Evolutionary conservation across 2,113 vertebrate genomes (phyloP).

Genomic region (Tinamus guttatus): DNA sequence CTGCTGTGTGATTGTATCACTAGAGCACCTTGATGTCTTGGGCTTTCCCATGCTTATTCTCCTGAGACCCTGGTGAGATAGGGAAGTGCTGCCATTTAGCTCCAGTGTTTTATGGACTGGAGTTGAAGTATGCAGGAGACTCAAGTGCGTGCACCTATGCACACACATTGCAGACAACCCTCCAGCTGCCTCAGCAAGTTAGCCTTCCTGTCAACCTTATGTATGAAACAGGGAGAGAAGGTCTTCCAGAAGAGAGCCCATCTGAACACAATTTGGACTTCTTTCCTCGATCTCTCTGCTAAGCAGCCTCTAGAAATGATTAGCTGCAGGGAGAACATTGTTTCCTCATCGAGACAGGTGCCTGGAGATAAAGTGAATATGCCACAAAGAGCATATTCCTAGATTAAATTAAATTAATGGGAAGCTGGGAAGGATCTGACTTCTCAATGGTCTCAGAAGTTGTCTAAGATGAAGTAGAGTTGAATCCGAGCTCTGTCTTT

Average conservation of each 20-base stretch:
- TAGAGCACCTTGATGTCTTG: neutral
- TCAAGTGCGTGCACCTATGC: rapidly evolving
- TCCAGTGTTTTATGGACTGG: neutral
- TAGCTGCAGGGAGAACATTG: constrained; percentile 1
- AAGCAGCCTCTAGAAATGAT: neutral
- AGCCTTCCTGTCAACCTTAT: neutral
- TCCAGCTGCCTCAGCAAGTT: neutral
- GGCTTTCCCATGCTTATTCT: neutral
- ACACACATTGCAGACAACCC: neutral
- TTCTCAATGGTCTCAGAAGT: neutral
- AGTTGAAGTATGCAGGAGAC: neutral
- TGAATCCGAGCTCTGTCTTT: neutral
- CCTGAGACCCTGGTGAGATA: rapidly evolving
- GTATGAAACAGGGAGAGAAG: neutral
- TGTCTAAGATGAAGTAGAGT: neutral
- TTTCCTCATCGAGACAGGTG: neutral
- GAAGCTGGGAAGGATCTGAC: neutral
- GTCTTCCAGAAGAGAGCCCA: neutral
- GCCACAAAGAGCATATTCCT: neutral
- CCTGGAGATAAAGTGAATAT: neutral
- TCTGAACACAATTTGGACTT: neutral
- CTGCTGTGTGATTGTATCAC: neutral
- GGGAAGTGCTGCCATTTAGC: rapidly evolving
- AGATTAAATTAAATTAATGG: neutral
- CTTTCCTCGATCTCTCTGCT: neutral